Conservation (phyloP, 2,113 vertebrate genomes). For the Lutjanus erythropterus region DNA sequence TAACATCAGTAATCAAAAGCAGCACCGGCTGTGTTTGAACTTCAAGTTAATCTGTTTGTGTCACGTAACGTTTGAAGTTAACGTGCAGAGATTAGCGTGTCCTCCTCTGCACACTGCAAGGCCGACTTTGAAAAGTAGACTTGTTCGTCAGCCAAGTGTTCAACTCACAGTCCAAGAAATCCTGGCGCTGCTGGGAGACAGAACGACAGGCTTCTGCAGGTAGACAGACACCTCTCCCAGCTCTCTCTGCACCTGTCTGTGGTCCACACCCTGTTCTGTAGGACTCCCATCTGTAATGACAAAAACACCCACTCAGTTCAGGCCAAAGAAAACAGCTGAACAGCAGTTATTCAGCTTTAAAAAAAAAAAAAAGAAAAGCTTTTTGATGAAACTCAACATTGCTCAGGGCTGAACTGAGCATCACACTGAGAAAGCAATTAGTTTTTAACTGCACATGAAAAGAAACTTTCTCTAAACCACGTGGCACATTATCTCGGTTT, state of each 20-base stretch:
- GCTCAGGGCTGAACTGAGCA: constrained; percentile 50
- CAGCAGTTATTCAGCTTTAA: constrained; percentile 21
- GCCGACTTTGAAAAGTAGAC: constrained; percentile 41
- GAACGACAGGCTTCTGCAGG: constrained; percentile 90
- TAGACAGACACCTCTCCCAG: constrained; percentile 92
- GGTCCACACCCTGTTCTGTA: constrained; percentile 92
- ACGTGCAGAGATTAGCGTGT: constrained; percentile 51
- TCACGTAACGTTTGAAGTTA: constrained; percentile 30
- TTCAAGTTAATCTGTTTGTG: constrained; percentile 34
- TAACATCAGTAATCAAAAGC: constrained; percentile 17
- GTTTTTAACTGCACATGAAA: constrained; percentile 49
- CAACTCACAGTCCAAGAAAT: constrained; percentile 95
- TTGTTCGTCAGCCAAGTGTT: constrained; percentile 29
- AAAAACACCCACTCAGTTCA: constrained; percentile 26
- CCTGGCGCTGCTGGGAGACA: constrained; percentile 92
- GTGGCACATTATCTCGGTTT: constrained; percentile 44
- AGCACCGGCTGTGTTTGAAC: constrained; percentile 5
- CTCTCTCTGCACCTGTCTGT: constrained; percentile 94
- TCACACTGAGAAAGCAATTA: constrained; percentile 65
- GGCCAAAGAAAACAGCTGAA: constrained; percentile 17
- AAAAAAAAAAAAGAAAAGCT: constrained; percentile 24
- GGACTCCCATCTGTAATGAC: constrained; percentile 91
- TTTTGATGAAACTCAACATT: constrained; percentile 63
- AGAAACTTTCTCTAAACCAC: constrained; percentile 44
- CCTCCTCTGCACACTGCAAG: constrained; percentile 35